A percentile compares a stretch with the other conserved stretches of the same genome.
phyloP scores from a whole-genome alignment of 1,140 invertebrate species.

The Papilio xuthus region DNA sequence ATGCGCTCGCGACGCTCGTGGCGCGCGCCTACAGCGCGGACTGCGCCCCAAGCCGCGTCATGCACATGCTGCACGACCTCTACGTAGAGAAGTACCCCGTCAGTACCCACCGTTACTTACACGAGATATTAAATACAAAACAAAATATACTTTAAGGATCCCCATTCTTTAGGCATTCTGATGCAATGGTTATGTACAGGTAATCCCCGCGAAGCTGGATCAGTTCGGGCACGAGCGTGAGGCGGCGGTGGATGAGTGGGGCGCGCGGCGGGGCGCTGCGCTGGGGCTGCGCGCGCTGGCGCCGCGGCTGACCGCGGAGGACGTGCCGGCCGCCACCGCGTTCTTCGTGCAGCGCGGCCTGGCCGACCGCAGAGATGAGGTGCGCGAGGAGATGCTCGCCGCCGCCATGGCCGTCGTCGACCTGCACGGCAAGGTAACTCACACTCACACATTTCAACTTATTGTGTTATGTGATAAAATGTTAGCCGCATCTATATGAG shows the following conservation, averaged over 20 bases:
- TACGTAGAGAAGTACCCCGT: conserved; percentile 89
- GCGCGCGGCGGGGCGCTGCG: conserved; percentile 93
- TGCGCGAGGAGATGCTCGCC: conserved; percentile 94
- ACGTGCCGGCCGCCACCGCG: conserved; percentile 87
- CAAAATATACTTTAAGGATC: too few species aligned
- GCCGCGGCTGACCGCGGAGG: conserved; percentile 84
- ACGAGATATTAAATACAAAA: neutral
- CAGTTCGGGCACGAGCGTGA: conserved; percentile 94
- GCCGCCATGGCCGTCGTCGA: conserved; percentile 96
- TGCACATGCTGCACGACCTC: conserved; percentile 86
- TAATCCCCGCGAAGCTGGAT: conserved; percentile 94
- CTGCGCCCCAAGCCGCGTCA: conserved; percentile 76
- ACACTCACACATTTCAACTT: conserved; percentile 41
- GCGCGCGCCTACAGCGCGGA: conserved; percentile 68
- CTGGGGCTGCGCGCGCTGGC: conserved; percentile 90
- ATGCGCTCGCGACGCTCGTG: conserved; percentile 87
- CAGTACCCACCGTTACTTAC: conserved; percentile 22
- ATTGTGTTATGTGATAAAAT: neutral
- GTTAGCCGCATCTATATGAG: too few species aligned
- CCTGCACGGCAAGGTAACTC: conserved; percentile 93
- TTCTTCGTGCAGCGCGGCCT: conserved; percentile 95
- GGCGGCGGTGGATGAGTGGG: conserved; percentile 94
- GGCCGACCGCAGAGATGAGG: conserved; percentile 91
- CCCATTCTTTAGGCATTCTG: neutral
- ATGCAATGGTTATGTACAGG: conserved; percentile 38